phyloP scores from a whole-genome alignment of 2,888 invertebrate genomes.

The Syritta pipiens region DNA sequence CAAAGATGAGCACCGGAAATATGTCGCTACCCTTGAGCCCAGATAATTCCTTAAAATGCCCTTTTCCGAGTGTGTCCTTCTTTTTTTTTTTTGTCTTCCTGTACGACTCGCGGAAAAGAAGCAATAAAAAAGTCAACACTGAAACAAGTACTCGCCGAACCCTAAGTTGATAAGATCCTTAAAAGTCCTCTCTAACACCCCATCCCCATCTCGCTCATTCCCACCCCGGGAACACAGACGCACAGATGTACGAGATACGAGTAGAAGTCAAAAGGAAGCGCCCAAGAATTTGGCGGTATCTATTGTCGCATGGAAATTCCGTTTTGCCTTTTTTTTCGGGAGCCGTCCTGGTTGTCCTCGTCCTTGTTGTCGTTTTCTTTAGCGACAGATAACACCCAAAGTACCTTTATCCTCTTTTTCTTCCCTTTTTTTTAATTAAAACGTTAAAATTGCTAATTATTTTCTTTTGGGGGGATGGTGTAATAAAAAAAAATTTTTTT shows the following conservation, averaged over 20 bases:
- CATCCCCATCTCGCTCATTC: constrained; percentile 54
- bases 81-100: constrained; percentile 23
- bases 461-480: constrained; percentile 70
- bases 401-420: constrained; percentile 69
- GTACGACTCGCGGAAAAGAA: constrained; percentile 63
- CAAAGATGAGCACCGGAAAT: constrained; percentile 60
- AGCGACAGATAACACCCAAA: constrained; percentile 55
- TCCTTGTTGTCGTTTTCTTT: constrained; percentile 58
- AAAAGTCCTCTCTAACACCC: constrained; percentile 52
- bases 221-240: constrained; percentile 18
- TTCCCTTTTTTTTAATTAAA: constrained; percentile 74
- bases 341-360: no score
- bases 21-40: constrained; percentile 44
- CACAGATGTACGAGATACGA: constrained; percentile 56
- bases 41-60: constrained; percentile 10
- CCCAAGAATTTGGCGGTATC: constrained; percentile 33
- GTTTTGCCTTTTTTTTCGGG: constrained; percentile 12
- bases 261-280: constrained; percentile 37
- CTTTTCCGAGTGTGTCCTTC: no score
- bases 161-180: constrained; percentile 60
- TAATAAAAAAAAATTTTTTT: constrained; percentile 57
- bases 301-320: constrained; percentile 66
- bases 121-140: constrained; percentile 68
- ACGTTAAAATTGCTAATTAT: constrained; percentile 75
- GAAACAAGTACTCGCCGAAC: constrained; percentile 56